Conservation (phyloP, 2,888 invertebrate species). For the Seira sanloemensis region DNA sequence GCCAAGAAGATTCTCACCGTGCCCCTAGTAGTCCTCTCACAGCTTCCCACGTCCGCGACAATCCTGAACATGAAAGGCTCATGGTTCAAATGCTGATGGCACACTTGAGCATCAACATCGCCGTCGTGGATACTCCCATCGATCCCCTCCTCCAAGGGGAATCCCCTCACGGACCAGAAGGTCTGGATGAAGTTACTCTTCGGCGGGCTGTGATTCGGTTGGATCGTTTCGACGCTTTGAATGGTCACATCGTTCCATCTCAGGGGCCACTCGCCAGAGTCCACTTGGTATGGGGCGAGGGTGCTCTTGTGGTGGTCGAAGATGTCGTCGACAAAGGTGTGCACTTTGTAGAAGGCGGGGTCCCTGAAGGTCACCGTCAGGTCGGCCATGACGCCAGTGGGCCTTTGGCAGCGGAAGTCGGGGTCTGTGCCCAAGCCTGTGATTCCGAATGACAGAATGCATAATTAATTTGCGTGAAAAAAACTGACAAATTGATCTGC, state of each 20-base stretch:
- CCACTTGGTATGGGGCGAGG: conserved; percentile 80
- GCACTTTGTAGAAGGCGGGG: conserved; percentile 91
- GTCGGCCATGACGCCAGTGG: conserved; percentile 81
- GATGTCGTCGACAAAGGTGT: conserved; percentile 85
- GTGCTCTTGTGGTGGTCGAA: conserved; percentile 86
- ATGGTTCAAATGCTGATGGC: conserved; percentile 55
- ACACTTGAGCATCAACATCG: conserved; percentile 34
- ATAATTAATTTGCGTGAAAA: too few relatives aligned
- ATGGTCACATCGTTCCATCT: conserved; percentile 55
- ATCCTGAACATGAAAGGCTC: conserved; percentile 54
- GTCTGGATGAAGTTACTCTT: conserved; percentile 47
- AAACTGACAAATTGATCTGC: too few relatives aligned
- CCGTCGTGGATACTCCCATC: conserved; percentile 49
- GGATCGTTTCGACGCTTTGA: conserved; percentile 14
- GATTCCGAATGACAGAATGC: too few relatives aligned
- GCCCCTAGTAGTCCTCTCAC: conserved; percentile 32
- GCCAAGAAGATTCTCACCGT: conserved; percentile 57
- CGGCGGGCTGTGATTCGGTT: conserved; percentile 2
- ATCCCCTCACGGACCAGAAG: conserved; percentile 34
- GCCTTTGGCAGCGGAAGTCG: neutral
- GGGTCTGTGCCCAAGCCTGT: conserved; percentile 53
- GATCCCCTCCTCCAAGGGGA: conserved; percentile 40
- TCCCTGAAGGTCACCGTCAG: conserved; percentile 91
- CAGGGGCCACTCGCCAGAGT: conserved; percentile 53
- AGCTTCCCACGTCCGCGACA: too few relatives aligned